Percentiles rank a stretch among this genome's conserved stretches.
Evolutionary conservation across 2,888 invertebrate genomes (phyloP).

Genomic region (Kryphioiulus occultus): DNA sequence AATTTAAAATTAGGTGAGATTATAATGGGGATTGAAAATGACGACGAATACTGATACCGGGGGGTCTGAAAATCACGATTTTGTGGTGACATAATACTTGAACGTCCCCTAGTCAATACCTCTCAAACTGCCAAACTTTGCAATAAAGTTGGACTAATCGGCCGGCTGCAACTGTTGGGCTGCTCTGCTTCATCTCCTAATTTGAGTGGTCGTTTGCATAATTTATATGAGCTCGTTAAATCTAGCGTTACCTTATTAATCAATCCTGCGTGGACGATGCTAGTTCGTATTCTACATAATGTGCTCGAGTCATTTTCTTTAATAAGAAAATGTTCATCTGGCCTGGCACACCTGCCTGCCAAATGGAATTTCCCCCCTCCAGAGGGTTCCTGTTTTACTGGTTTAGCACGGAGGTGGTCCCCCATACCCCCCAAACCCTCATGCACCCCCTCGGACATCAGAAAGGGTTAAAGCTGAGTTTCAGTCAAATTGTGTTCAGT

Average conservation of each 20-base stretch:
- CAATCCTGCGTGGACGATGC: neutral
- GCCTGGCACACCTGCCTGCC: neutral
- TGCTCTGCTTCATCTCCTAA: neutral
- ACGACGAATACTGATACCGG: no score
- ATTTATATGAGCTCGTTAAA: constrained; percentile 27
- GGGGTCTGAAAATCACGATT: no score
- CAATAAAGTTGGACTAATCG: neutral
- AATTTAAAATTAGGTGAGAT: no score
- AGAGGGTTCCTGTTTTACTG: constrained; percentile 25
- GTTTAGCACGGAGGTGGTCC: neutral
- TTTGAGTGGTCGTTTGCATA: constrained; percentile 13
- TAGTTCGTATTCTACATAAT: neutral
- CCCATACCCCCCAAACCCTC: no score
- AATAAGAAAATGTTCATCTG: constrained; percentile 6
- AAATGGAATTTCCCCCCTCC: neutral
- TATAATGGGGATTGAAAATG: no score
- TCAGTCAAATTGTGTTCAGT: neutral
- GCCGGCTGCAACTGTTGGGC: neutral
- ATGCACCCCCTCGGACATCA: neutral
- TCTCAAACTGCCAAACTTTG: neutral
- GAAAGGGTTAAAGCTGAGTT: neutral
- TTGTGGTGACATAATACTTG: no score
- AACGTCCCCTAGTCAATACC: no score
- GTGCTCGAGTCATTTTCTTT: neutral
- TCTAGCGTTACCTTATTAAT: constrained; percentile 13